phyloP scores from a whole-genome alignment of 2,888 invertebrate genomes.

The Volucella zonaria region DNA sequence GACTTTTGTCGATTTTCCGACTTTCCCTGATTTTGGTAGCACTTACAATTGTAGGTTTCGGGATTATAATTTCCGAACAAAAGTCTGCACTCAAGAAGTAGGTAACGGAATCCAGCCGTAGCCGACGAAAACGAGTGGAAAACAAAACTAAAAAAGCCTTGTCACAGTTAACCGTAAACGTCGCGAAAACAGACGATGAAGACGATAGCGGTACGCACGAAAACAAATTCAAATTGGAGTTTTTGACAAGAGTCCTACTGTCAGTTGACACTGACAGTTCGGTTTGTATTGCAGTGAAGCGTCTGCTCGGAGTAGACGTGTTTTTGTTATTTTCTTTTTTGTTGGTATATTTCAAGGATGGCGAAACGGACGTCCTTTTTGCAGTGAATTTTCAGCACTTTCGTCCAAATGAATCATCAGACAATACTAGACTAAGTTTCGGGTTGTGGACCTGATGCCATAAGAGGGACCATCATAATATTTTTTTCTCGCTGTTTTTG shows the following conservation, averaged over 20 bases:
- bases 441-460: constrained; percentile 72
- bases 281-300: constrained; percentile 16
- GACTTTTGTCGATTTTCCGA: constrained; percentile 46
- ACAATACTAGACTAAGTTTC: constrained; percentile 71
- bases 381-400: constrained; percentile 36
- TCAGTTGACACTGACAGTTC: too few species aligned
- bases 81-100: constrained; percentile 37
- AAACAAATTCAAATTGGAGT: not conserved
- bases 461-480: constrained; percentile 67
- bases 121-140: constrained; percentile 2
- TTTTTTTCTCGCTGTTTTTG: constrained; percentile 19
- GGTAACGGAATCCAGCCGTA: not conserved
- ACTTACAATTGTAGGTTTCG: constrained; percentile 40
- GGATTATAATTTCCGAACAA: constrained; percentile 60
- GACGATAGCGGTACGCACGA: constrained; percentile 27
- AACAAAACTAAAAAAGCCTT: constrained; percentile 10
- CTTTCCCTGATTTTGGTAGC: constrained; percentile 32
- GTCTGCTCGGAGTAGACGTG: not conserved
- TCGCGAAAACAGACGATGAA: constrained; percentile 7
- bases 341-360: not conserved
- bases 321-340: not conserved
- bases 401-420: constrained; percentile 73
- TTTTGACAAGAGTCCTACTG: constrained; percentile 22
- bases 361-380: constrained; percentile 42
- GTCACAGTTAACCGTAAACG: constrained; percentile 7